Base-by-base conservation (phyloP, 2,888 invertebrate genomes). In the Lasioglossum calceatum region DNA sequence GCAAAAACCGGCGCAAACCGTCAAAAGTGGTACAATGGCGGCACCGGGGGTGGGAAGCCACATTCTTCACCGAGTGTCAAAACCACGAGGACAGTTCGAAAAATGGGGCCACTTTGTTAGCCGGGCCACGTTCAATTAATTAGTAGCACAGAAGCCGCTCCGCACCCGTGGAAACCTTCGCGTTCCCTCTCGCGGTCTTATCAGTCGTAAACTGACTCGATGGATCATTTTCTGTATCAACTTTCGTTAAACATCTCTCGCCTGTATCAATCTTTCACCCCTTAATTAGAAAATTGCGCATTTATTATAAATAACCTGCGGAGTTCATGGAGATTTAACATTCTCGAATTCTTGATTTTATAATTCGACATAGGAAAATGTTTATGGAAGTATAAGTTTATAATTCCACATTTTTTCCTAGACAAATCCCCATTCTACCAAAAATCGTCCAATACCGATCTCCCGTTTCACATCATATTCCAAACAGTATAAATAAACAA, bases 21-120 rank as follows among this genome's bases (percentile, higher is more conserved):
- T 85, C 85, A 85, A 79, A 79, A 85, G 58, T 85, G 79, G 36
- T 54, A 85, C 76, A 85, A 85, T 76, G 44, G 86, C 64, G 58
- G 47, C n/a, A 23, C 19, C 4, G 23, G 71, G 19, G n/a, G 42
- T 12, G 79, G 19, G 42, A 42, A 47, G 50, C 79, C 85, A 73
- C 86, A 80, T 80, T 77, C 85, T 85, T 85, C 80, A 85, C 36
- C 23, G 67, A 73, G 72, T 85, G 86, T 85, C 85, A 77, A 77
- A 85, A 77, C 85, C 85, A 85, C 54, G 58, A 64, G 85, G 71
- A 79, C 54, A 64, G 72, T n/a, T 16, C 44, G 72, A 76, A 42
- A 76, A 85, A 64, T 50, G 76, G 64, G 16, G 36, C 58, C 79
- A 75, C 84, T 85, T 85, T 71, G 76, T 85, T 85, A 79, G 39